phyloP scores from a whole-genome alignment of 2,797 vertebrate genomes.

The Galagoides demidoff region DNA sequence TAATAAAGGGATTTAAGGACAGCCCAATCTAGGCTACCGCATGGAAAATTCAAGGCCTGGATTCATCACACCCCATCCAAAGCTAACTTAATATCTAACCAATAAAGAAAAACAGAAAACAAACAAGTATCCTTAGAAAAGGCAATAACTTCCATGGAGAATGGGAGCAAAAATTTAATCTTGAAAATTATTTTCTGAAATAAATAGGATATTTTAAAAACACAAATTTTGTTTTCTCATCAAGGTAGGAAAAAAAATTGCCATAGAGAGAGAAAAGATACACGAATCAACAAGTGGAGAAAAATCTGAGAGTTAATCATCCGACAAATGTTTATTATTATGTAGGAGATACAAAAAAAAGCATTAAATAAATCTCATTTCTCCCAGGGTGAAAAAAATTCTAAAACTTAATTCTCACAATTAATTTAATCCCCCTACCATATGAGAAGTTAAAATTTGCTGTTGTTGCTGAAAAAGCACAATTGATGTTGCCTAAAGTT shows the following conservation, averaged over 20 bases:
- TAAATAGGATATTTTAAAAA: background rate
- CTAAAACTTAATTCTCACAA: background rate
- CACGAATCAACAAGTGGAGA: background rate
- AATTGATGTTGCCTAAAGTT: background rate
- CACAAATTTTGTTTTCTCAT: background rate
- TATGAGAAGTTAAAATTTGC: background rate
- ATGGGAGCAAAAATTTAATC: background rate
- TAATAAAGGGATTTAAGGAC: background rate
- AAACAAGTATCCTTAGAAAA: background rate
- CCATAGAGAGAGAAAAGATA: background rate
- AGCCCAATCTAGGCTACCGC: background rate
- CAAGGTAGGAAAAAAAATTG: background rate
- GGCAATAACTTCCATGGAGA: background rate
- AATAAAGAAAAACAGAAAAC: background rate
- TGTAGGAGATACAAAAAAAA: background rate
- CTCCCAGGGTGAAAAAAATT: background rate
- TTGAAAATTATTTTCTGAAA: conserved; percentile 46
- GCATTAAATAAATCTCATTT: background rate
- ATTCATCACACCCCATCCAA: background rate
- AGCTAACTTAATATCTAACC: background rate
- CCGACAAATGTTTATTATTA: background rate
- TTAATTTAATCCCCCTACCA: background rate
- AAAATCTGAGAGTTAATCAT: background rate
- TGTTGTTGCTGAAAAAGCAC: background rate
- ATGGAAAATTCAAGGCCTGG: background rate